Base-by-base conservation (phyloP, 2,113 vertebrate genomes). In the Microcebus jonahi region DNA sequence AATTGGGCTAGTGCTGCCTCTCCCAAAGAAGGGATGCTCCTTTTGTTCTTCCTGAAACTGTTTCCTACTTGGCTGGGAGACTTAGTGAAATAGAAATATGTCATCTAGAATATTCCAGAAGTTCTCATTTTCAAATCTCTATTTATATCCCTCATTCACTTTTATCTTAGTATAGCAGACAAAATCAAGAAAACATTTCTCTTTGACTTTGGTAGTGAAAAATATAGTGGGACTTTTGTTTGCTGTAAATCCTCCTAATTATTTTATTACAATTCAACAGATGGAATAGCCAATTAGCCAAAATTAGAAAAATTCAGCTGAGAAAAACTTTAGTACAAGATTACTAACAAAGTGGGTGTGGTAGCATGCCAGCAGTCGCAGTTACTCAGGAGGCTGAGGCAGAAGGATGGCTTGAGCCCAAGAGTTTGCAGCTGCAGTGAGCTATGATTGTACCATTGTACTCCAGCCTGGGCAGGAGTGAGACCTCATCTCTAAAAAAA, bases 161-260 rank as follows among this genome's bases (percentile, higher is more conserved):
- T 92, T 95, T 88, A 59, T 89, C 50, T 94, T 89, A 57, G 42
- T 71, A 12, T 90, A 29, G 39, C 88, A 88, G 61, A 59, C 23
- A 91, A 95, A 82, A 61, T 73, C 7, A 77, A 83, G 50, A 75
- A 88, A 73, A 67, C 39, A 80, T 95, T 92, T 39, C 17, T 75
- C 50, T 73, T 70, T 91, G 45, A 88, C 63, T 81, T 84, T 50
- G 18, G 13, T 88, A 96, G 93, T 59, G 77, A 96, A 96, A 94
- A 88, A 76, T 90, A 4, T 50, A 50, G 8, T 70, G 55, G 73
- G 25, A 10, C 65, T 63, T 96, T 3, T 77, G 61, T 83, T 95
- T 80, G 50, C 89, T 95, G 82, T 67, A 93, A 95, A 88, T 4
- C 17, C 61, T 91, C 48, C 21, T 90, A 79, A 79, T 93, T 90